A percentile compares a stretch with the other conserved stretches of the same genome.
Conservation (phyloP, 2,113 vertebrate genomes). For the Struthio camelus region DNA sequence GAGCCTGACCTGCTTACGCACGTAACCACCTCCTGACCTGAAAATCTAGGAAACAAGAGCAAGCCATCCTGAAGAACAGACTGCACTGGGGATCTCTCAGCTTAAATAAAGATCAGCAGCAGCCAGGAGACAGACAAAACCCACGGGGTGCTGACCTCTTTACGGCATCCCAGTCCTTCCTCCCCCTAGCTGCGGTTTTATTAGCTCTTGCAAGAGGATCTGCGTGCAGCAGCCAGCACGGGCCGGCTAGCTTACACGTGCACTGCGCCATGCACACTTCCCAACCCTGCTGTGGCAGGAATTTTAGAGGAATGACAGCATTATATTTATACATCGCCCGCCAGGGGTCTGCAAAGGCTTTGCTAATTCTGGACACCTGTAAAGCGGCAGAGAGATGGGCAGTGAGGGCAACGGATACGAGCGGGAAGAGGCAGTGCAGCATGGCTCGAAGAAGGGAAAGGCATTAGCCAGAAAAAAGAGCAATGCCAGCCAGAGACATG, state of each 20-base stretch:
- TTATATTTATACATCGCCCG: background rate
- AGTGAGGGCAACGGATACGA: background rate
- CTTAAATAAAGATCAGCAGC: background rate
- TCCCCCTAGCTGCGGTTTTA: background rate
- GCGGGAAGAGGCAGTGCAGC: background rate
- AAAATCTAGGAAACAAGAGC: background rate
- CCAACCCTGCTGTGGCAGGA: background rate
- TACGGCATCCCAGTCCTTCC: background rate
- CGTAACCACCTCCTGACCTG: background rate
- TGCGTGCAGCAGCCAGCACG: background rate
- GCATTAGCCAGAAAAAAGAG: background rate
- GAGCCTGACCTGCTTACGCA: fast-evolving
- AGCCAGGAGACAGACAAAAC: background rate
- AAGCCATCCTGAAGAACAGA: background rate
- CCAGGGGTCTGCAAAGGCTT: background rate
- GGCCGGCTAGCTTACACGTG: background rate
- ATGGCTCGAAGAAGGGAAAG: background rate
- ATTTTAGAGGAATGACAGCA: conserved; percentile 5
- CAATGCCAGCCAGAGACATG: fast-evolving
- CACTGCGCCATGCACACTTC: background rate
- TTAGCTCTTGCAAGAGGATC: conserved; percentile 23
- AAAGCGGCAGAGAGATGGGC: fast-evolving
- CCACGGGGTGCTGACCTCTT: background rate
- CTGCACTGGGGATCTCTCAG: background rate
- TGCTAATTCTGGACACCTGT: conserved; percentile 40